Conservation (phyloP, 2,888 invertebrate genomes). For the Spodoptera exigua region DNA sequence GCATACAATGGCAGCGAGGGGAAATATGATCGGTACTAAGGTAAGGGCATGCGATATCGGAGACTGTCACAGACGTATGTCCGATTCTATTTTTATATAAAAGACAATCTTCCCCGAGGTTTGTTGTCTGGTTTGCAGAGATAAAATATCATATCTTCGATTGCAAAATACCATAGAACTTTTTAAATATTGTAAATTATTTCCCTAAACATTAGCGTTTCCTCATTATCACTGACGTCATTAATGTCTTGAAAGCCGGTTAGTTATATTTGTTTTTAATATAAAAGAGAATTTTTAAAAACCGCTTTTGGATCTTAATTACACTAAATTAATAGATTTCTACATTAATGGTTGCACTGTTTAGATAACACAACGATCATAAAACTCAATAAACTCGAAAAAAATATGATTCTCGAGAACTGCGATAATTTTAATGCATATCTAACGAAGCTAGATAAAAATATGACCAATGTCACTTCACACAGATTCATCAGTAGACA, state of each 20-base stretch:
- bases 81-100: constrained; percentile 34
- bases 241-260: constrained; percentile 6
- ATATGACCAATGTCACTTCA: constrained; percentile 1
- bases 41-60: constrained; percentile 46
- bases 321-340: no score
- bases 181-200: constrained; percentile 17
- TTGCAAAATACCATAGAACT: constrained; percentile 6
- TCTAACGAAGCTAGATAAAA: constrained; percentile 2
- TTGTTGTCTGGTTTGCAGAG: constrained; percentile 11
- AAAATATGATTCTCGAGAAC: no score
- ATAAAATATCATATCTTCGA: constrained; percentile 28
- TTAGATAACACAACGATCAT: no score
- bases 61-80: constrained; percentile 40
- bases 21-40: constrained; percentile 53
- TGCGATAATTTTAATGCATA: no score
- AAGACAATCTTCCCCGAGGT: constrained; percentile 20
- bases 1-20: constrained; percentile 38
- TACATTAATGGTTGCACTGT: no score
- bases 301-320: not conserved
- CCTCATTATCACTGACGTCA: constrained; percentile 30
- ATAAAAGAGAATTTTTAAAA: not conserved
- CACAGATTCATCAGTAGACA: constrained; percentile 23
- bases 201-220: constrained; percentile 20
- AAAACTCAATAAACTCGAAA: no score
- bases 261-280: no score